Evolutionary conservation across 2,797 vertebrate genomes (phyloP), one percentile per base, ranked within the genome.

Genomic region (Sebastes reedi): DNA sequence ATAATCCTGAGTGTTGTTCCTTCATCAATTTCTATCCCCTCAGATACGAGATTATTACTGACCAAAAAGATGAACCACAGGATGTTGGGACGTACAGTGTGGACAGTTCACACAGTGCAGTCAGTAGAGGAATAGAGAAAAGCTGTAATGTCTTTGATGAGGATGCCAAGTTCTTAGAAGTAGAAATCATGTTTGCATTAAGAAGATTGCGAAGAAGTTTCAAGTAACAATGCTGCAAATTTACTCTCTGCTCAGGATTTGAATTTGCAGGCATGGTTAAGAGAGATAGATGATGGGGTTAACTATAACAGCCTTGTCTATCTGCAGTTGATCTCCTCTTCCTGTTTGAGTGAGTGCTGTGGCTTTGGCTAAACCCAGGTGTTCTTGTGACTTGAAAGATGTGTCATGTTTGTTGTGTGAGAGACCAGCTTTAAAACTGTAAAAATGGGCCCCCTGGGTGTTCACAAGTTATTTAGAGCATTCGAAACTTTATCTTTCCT

Each of bases 331-430:
- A 72, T 73, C 66, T 81, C 52, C 36, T 77, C 81, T 94, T 94
- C 91, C 93, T 91, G 92, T 90, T 77, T 84, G 72, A 88, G 50
- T 69, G 50, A 27, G 61, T 54, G 70, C 65, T 86, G 89, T 59
- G 88, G 91, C 69, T 93, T 86, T 54, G 61, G 65, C 52, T 75
- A 30, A 86, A 71, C 65, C n/a, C 86, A 89, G 87, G 88, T 93
- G 86, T 75, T 74, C 79, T 20, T 62, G 52, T 77, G 52, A 75
- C 70, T 75, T 81, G 20, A 76, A 79, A 78, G 78, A 86, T 71
- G 46, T 20, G 16, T 64, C 11, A 13, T 8, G 27, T 39, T 52
- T 75, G n/a, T 58, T 55, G 46, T 7, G 0, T 42, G 29, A 66
- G 39, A 71, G n/a, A 52, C n/a, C 59, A 29, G 12, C 34, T 77